Evolutionary conservation across 2,888 invertebrate genomes (phyloP), one percentile per base, ranked within the genome.

Genomic region (Baronia brevicornis): DNA sequence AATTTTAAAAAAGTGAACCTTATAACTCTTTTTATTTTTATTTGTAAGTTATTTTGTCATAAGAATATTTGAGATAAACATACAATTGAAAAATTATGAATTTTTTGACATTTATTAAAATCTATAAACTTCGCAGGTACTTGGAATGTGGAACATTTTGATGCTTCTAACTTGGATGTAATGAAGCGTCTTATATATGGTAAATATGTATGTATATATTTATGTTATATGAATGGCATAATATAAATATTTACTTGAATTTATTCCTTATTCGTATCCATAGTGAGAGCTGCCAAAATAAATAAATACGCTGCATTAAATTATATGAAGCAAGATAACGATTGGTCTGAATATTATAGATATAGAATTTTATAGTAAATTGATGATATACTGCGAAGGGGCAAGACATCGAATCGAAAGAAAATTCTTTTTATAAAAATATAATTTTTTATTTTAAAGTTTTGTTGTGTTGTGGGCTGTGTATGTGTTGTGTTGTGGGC

Each of bases 241-340:
- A 61, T 64, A 61, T 58, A 36, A 59, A 72, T 75, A 71, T 67
- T 72, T 70, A 72, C 71, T 73, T 77, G 72, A 67, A 62, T 64
- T 60, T 68, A 67, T 54, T 67, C 67, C 68, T 64, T 56, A 73
- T 67, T 62, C 53, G 73, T 60, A 65, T 78, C 78, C 77, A 69
- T 52, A 68, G 75, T 64, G 58, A 69, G 66, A 54, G 69, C 73
- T 75, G 79, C 70, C 63, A 64, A 72, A 66, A 71, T 73, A 74
- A 68, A 72, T 71, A 75, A 68, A 53, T 60, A 61, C 44, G 59
- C 54, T 58, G 41, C 52, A 60, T 58, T 45, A 44, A 44, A 44
- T 42, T 31, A 39, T 38, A 46, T 43, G 26, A 48, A 46, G 44
- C 41, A 33, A 41, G 38, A 36, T n/a, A 30, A 27, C 27, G 24